Conservation (phyloP, 2,888 invertebrate genomes). For the Kuschelorhynchus macadamiae region DNA sequence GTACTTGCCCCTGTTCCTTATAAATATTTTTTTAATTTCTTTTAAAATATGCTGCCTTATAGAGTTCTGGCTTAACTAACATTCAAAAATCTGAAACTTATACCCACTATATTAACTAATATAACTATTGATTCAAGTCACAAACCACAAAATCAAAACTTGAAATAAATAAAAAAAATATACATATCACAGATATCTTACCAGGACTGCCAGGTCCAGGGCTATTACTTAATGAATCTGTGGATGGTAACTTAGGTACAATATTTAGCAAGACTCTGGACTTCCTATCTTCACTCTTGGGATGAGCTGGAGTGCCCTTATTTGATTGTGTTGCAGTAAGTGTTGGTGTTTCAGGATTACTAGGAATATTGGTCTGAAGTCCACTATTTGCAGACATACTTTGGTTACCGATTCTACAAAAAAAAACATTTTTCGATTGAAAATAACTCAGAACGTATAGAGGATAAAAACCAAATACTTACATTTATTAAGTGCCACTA, state of each 20-base stretch:
- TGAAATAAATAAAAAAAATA: no score
- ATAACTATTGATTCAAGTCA: no score
- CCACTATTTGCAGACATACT: conserved; percentile 40
- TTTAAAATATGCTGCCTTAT: no score
- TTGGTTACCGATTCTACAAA: no score
- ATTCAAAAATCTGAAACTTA: no score
- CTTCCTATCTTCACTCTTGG: conserved; percentile 62
- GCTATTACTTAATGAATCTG: conserved; percentile 74
- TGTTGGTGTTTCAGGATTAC: conserved; percentile 23
- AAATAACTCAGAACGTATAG: conserved; percentile 2
- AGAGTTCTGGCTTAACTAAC: no score
- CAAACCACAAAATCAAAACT: no score
- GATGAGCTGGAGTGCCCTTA: conserved; percentile 41
- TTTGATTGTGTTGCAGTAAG: conserved; percentile 2
- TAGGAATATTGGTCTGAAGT: conserved; percentile 21
- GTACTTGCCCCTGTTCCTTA: no score
- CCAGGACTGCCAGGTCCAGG: conserved; percentile 74
- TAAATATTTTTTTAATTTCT: no score
- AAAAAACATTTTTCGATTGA: no score
- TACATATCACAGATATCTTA: no score
- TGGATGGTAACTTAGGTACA: conserved; percentile 73
- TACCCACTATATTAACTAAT: no score
- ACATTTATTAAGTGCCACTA: not conserved
- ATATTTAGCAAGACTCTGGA: conserved; percentile 63
- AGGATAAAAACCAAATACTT: not conserved